These are phyloP conservation scores for Gambelia wislizenii DNA, from an alignment of 2,797 vertebrate species.

Conservation along the genomic window DNA sequence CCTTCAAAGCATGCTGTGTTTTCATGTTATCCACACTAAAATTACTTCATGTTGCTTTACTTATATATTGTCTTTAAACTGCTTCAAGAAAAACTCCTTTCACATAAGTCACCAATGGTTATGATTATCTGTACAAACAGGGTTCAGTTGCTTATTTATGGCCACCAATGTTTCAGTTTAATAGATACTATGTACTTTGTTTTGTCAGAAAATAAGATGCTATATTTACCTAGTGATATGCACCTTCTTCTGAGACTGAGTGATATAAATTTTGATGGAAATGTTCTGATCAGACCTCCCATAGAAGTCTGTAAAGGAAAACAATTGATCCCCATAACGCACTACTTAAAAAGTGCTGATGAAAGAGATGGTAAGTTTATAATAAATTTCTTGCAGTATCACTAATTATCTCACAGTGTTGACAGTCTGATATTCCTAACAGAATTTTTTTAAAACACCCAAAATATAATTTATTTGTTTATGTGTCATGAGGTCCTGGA, in stretches of 20 bases:
- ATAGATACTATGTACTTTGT: neutral
- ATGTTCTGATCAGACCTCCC: conserved; percentile 74
- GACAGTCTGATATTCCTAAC: no score
- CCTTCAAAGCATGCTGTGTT: neutral
- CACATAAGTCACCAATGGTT: neutral
- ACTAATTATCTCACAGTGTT: neutral
- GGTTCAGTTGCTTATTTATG: neutral
- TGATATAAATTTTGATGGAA: conserved; percentile 75
- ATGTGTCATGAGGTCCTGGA: neutral
- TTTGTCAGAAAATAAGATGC: conserved; percentile 73
- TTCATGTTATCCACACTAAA: neutral
- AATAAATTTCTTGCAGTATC: neutral
- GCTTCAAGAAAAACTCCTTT: neutral
- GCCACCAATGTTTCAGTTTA: neutral
- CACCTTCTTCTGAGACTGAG: conserved; percentile 62
- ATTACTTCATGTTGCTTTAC: neutral
- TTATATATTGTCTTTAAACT: neutral
- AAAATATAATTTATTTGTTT: neutral
- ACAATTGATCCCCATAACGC: conserved; percentile 65
- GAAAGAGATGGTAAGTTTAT: conserved; percentile 74
- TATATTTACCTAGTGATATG: conserved; percentile 68
- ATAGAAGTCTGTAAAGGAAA: conserved; percentile 75
- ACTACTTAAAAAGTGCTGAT: conserved; percentile 72
- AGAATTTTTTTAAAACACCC: neutral
- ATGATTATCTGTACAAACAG: neutral